These are phyloP conservation scores for Morphnarchus princeps DNA, from an alignment of 2,113 vertebrate species.

Conservation along the genomic window DNA sequence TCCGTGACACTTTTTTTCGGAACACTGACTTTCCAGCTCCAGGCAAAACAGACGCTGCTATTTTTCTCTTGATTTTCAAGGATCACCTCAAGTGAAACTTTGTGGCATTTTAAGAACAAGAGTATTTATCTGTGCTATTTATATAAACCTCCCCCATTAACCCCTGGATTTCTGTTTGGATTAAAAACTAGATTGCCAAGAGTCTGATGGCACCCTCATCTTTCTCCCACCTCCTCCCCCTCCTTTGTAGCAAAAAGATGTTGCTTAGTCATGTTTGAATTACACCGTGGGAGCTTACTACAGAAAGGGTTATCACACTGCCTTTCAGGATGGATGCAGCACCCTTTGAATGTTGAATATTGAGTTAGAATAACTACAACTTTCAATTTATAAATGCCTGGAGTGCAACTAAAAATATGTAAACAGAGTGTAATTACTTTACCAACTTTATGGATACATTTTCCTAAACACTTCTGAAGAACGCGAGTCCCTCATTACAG, in stretches of 20 bases:
- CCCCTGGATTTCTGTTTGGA: background rate
- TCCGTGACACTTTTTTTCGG: slow-evolving; percentile 50
- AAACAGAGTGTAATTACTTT: background rate
- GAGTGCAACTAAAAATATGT: background rate
- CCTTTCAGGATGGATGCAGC: background rate
- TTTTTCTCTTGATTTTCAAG: slow-evolving; percentile 60
- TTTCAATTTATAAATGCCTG: background rate
- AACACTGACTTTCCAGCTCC: slow-evolving; percentile 62
- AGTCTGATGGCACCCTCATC: background rate
- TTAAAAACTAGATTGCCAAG: background rate
- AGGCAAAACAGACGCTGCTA: slow-evolving; percentile 51
- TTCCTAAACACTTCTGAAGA: background rate
- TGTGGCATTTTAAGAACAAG: slow-evolving; percentile 55
- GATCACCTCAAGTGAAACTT: slow-evolving; percentile 62
- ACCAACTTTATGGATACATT: background rate
- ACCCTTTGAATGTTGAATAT: background rate
- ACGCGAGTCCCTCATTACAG: background rate
- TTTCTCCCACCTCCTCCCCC: background rate
- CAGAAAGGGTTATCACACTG: background rate
- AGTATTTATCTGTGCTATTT: slow-evolving; percentile 48
- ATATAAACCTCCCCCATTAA: slow-evolving; percentile 22
- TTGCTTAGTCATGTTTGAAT: slow-evolving; percentile 26
- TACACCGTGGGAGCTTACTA: background rate
- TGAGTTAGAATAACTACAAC: background rate
- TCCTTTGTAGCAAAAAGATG: background rate